Conservation (phyloP, 2,113 vertebrate species). For the Peromyscus leucopus region DNA sequence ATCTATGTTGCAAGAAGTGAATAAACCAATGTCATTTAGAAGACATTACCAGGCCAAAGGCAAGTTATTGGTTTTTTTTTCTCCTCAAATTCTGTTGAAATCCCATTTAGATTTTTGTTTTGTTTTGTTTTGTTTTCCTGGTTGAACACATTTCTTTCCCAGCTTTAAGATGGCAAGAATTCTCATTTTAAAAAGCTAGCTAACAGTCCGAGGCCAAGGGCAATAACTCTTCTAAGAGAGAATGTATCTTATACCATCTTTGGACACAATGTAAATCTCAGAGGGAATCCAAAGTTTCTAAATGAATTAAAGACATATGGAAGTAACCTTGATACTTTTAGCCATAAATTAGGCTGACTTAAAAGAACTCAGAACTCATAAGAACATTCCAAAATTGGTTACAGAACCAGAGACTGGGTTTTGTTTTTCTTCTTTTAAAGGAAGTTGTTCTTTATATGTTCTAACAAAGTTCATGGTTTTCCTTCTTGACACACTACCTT, state of each 20-base stretch:
- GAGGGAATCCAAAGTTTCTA: slow-evolving; percentile 53
- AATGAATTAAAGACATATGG: slow-evolving; percentile 41
- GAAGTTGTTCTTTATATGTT: slow-evolving; percentile 34
- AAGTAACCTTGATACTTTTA: background rate
- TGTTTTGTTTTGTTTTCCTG: background rate
- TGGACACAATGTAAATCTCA: slow-evolving; percentile 56
- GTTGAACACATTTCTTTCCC: slow-evolving; percentile 32
- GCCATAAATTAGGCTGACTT: slow-evolving; percentile 54
- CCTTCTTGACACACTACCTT: background rate
- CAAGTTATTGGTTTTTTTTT: background rate
- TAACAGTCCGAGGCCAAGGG: slow-evolving; percentile 13
- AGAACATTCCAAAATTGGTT: slow-evolving; percentile 51
- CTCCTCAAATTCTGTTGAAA: slow-evolving; percentile 19
- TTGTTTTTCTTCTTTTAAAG: slow-evolving; percentile 68
- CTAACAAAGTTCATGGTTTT: background rate
- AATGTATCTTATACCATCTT: slow-evolving; percentile 64
- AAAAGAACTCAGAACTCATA: slow-evolving; percentile 13
- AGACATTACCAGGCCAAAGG: no score
- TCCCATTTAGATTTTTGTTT: background rate
- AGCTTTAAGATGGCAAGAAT: background rate
- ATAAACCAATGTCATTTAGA: background rate
- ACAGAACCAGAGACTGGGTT: background rate
- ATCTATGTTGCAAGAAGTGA: background rate
- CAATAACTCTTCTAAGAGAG: slow-evolving; percentile 47
- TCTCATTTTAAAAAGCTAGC: slow-evolving; percentile 36